A percentile compares a stretch with the other conserved stretches of the same genome.
Evolutionary conservation across 2,888 invertebrate genomes (phyloP).

Genomic region (Xylota segnis): DNA sequence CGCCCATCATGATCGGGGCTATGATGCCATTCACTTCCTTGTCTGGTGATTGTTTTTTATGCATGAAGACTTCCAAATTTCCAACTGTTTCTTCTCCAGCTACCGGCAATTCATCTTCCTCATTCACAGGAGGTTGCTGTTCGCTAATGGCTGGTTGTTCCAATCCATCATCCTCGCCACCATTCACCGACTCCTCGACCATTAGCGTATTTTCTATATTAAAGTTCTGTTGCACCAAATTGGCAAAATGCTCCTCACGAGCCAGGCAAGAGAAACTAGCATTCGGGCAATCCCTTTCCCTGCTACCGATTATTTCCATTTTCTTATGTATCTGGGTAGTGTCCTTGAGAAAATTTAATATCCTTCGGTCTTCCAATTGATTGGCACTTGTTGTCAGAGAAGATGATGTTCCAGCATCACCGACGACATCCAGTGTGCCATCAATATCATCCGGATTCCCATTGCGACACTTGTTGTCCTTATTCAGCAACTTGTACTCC

Average conservation of each 20-base stretch:
- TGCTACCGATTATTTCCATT: conserved; percentile 81
- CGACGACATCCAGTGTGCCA: conserved; percentile 80
- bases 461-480: conserved; percentile 83
- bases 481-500: conserved; percentile 80
- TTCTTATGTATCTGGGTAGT: conserved; percentile 84
- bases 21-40: conserved; percentile 83
- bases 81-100: conserved; percentile 80
- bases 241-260: conserved; percentile 84
- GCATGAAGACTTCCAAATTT: conserved; percentile 83
- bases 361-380: conserved; percentile 84
- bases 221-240: conserved; percentile 84
- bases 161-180: conserved; percentile 19
- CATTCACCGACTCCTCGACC: conserved; percentile 53
- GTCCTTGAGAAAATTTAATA: conserved; percentile 84
- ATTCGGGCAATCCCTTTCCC: conserved; percentile 83
- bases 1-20: conserved; percentile 38
- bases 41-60: conserved; percentile 83
- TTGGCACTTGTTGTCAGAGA: conserved; percentile 75
- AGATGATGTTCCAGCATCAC: conserved; percentile 76
- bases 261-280: conserved; percentile 84
- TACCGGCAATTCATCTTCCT: conserved; percentile 78
- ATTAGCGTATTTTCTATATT: conserved; percentile 79
- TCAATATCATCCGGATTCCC: conserved; percentile 77
- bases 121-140: conserved; percentile 12
- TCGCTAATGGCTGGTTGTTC: conserved; percentile 7